Evolutionary conservation across 2,797 vertebrate species (phyloP).

Genomic region (Thamnophis elegans): DNA sequence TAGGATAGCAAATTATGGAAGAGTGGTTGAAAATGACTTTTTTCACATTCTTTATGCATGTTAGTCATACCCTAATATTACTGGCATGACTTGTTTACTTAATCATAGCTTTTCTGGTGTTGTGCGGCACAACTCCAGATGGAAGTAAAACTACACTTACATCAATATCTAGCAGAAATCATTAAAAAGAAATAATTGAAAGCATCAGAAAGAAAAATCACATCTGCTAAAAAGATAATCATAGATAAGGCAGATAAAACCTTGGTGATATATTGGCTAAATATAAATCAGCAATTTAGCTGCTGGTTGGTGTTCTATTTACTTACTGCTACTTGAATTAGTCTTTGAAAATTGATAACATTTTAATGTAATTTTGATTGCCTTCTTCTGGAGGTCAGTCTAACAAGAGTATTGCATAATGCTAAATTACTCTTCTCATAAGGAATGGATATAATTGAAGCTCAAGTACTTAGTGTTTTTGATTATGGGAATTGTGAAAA

Average conservation of each 20-base stretch:
- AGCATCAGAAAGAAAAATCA: constrained; percentile 40
- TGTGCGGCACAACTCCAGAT: neutral
- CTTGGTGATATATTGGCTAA: constrained; percentile 48
- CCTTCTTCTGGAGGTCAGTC: constrained; percentile 54
- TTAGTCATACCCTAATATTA: neutral
- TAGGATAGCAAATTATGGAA: neutral
- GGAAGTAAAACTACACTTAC: neutral
- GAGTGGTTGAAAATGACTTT: neutral
- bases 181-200: constrained; percentile 47
- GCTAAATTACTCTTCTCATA: constrained; percentile 53
- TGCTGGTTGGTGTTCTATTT: constrained; percentile 32
- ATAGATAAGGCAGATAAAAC: constrained; percentile 34
- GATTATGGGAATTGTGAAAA: constrained; percentile 44
- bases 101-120: neutral
- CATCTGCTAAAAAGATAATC: constrained; percentile 41
- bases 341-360: constrained; percentile 42
- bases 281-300: constrained; percentile 51
- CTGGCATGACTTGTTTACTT: neutral
- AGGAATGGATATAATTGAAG: constrained; percentile 54
- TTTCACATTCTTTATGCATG: neutral
- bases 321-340: constrained; percentile 31
- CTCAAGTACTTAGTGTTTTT: constrained; percentile 29
- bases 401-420: constrained; percentile 44
- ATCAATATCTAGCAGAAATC: constrained; percentile 40
- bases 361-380: constrained; percentile 51